phyloP scores from a whole-genome alignment of 2,113 vertebrate species.

The Sapajus apella region DNA sequence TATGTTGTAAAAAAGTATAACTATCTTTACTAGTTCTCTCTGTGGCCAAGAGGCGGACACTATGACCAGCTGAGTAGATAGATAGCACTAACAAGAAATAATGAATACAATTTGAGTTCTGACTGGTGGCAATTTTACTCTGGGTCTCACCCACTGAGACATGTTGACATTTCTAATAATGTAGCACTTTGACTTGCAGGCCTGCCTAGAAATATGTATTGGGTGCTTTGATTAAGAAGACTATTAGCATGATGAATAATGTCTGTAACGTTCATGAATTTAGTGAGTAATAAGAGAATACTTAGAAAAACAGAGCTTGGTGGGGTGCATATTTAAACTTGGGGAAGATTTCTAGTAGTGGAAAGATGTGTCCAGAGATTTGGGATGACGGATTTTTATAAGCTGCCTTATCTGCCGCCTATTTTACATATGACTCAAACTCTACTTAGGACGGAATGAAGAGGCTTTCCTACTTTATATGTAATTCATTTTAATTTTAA shows the following conservation, averaged over 20 bases:
- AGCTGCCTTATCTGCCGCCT: neutral
- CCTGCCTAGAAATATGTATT: neutral
- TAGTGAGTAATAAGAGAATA: neutral
- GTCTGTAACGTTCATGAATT: neutral
- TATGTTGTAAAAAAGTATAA: neutral
- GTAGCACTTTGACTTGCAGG: neutral
- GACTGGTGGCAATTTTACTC: neutral
- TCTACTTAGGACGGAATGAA: neutral
- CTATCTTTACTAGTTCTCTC: neutral
- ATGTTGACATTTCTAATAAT: conserved; percentile 9
- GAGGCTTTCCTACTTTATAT: neutral
- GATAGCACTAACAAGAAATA: neutral
- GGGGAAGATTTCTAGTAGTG: neutral
- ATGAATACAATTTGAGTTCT: neutral
- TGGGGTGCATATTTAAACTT: conserved; percentile 18
- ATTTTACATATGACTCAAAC: neutral
- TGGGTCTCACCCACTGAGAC: neutral
- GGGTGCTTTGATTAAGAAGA: neutral
- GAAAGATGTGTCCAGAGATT: neutral
- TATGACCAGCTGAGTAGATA: too few species aligned
- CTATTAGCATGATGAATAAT: conserved; percentile 4
- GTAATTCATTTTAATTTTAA: neutral
- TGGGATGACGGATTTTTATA: neutral
- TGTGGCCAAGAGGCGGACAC: neutral
- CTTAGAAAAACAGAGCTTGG: neutral